Base-by-base conservation (phyloP, 2,888 invertebrate genomes). In the Tachina fera region DNA sequence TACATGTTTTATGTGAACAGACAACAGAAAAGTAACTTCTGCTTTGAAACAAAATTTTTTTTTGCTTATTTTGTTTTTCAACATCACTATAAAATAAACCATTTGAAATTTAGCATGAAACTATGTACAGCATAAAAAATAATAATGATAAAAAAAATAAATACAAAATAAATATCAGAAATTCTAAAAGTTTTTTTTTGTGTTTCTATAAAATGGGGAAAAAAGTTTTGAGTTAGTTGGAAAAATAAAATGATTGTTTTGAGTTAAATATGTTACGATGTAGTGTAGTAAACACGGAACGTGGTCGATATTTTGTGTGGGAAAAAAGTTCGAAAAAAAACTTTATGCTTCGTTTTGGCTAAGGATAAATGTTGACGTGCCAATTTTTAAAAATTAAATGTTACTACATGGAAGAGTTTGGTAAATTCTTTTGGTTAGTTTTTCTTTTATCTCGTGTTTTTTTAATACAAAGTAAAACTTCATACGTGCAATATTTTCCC, bases 361-460 rank as follows among this genome's bases (percentile, higher is more conserved):
- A 53, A 88, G 86, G 86, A 88, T 89, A 89, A 89, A 72, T 78
- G 87, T 87, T 90, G 91, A 90, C 91, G 89, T 89, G 90, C 89
- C 86, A 91, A 90, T 90, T 90, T 90, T 87, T 88, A 89, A 88
- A 90, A 91, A 90, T 91, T 91, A 90, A 91, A 90, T 88, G 87
- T 83, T 78, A 67, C 82, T 83, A 84, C 79, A 82, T 77, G 83
- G 61, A 67, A 76, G 68, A 70, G 71, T 79, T 76, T 82, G 31
- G 76, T 31, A 68, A 68, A 49, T 70, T 78, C 76, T 63, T 76
- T 47, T 49, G 1, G 60, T 47, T 61, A 39, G 16, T 49, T 58
- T 74, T 10, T 58, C 51, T 58, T 16, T 53, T 60, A 0, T 61
- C 51, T 45, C 16, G 67, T 14, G 70, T 60, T 61, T 80, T 61